These are phyloP conservation scores for Epizoanthus illoricatus DNA, from an alignment of 92 coral and sea anemone species.

Conservation along the genomic window DNA sequence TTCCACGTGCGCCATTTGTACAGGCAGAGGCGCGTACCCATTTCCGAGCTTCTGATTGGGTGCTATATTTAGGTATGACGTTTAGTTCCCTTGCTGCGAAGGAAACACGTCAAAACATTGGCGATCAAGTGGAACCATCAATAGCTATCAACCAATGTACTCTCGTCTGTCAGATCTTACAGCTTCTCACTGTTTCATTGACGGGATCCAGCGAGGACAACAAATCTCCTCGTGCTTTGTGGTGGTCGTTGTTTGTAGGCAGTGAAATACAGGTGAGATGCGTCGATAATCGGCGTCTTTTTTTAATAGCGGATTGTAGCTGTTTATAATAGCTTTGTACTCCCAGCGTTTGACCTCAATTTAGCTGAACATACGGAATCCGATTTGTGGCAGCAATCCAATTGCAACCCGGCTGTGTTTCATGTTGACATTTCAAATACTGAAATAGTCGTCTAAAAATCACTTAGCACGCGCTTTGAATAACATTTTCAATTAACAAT, in stretches of 20 bases:
- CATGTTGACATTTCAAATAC: conserved; percentile 4
- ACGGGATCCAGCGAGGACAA: no score
- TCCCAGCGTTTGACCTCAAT: neutral
- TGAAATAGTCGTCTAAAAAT: neutral
- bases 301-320: neutral
- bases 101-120: conserved; percentile 9
- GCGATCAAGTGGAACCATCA: neutral
- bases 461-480: neutral
- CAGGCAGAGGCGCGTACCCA: neutral
- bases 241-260: neutral
- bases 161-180: neutral
- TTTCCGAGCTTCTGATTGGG: neutral
- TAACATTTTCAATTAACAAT: neutral
- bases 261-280: neutral
- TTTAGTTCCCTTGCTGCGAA: no score
- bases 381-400: conserved; percentile 5
- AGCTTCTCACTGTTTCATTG: neutral
- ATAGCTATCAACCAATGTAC: neutral
- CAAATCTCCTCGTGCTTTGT: neutral
- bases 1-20: neutral
- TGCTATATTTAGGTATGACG: conserved; percentile 23
- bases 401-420: neutral
- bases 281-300: neutral
- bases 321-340: neutral
- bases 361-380: conserved; percentile 3